These are phyloP conservation scores for Rafetus swinhoei DNA, from an alignment of 2,113 vertebrate species.

Conservation along the genomic window DNA sequence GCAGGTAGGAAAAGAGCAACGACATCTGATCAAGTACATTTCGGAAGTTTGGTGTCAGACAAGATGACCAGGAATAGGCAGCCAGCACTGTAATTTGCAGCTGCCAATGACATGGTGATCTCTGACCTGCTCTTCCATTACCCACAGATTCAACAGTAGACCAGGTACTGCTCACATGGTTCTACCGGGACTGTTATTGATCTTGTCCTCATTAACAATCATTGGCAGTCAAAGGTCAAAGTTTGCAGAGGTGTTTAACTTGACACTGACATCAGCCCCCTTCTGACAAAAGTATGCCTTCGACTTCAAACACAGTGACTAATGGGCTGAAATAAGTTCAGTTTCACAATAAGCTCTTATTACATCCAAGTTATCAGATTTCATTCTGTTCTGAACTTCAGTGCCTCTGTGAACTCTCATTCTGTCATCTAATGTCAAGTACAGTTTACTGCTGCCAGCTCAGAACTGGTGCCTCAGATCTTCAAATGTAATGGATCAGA, in stretches of 20 bases:
- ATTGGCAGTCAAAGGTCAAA: background rate
- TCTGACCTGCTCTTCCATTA: background rate
- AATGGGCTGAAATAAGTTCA: background rate
- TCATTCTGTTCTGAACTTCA: background rate
- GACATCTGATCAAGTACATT: no score
- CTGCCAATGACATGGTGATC: background rate
- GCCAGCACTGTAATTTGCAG: background rate
- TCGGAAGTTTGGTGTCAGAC: background rate
- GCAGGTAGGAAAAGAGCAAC: background rate
- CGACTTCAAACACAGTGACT: background rate
- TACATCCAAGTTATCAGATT: background rate
- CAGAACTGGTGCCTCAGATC: background rate
- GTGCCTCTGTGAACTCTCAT: background rate
- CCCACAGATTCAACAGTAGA: background rate
- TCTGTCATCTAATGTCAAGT: background rate
- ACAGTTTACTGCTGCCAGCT: background rate
- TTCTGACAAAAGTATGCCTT: background rate
- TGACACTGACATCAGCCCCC: background rate
- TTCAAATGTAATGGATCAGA: background rate
- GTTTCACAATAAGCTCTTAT: background rate
- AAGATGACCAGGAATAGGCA: background rate
- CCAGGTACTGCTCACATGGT: background rate
- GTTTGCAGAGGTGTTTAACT: background rate
- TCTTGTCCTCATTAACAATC: background rate
- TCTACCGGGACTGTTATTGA: background rate